phyloP scores from a whole-genome alignment of 1,140 invertebrate species.

The Chironomus striatipennis region DNA sequence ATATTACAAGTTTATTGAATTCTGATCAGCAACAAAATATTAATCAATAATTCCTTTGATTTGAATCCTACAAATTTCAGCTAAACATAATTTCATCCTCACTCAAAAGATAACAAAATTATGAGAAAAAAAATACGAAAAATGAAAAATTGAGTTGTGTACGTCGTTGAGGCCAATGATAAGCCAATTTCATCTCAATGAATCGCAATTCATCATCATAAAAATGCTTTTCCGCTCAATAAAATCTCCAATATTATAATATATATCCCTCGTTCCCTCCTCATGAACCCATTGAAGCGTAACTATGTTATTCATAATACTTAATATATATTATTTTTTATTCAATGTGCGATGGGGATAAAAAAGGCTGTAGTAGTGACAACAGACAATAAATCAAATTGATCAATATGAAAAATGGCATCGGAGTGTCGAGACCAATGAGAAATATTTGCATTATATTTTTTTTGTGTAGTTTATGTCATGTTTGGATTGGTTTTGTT shows the following conservation, averaged over 20 bases:
- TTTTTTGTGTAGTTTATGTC: not conserved
- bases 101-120: not conserved
- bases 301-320: slow-evolving; percentile 8
- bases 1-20: too few species aligned
- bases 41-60: too few species aligned
- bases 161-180: not conserved
- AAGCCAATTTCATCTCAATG: slow-evolving; percentile 12
- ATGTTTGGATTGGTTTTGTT: slow-evolving; percentile 9
- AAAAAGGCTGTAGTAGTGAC: slow-evolving; percentile 6
- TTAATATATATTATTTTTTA: not conserved
- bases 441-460: slow-evolving; percentile 4
- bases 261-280: not conserved
- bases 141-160: slow-evolving; percentile 13
- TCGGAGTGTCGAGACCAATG: slow-evolving; percentile 2
- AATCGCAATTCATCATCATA: slow-evolving; percentile 13
- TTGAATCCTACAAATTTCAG: too few species aligned
- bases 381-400: slow-evolving; percentile 14
- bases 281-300: not conserved
- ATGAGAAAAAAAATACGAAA: not conserved
- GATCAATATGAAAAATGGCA: slow-evolving; percentile 13
- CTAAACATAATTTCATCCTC: too few species aligned
- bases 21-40: too few species aligned
- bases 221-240: slow-evolving; percentile 12
- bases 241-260: not conserved
- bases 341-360: slow-evolving; percentile 3